phyloP scores from a whole-genome alignment of 2,797 vertebrate species.

The Sebastes trivittatus region DNA sequence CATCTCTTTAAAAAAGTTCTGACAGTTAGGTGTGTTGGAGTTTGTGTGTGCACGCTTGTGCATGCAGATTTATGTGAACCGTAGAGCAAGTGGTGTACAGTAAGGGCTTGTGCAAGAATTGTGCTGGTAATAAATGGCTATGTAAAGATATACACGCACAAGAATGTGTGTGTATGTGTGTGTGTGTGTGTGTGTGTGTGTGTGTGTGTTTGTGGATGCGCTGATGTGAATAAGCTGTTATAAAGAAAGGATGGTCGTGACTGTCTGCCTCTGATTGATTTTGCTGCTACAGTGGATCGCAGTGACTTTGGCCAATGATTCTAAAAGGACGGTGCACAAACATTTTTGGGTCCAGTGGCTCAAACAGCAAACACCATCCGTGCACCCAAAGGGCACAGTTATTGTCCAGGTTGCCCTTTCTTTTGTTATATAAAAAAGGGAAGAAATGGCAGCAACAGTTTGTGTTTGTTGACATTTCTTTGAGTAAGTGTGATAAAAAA shows the following conservation, averaged over 20 bases:
- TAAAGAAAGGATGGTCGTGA: neutral
- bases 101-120: neutral
- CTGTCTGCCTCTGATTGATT: constrained; percentile 45
- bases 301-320: constrained; percentile 16
- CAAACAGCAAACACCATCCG: constrained; percentile 24
- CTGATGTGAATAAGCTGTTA: neutral
- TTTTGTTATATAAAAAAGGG: neutral
- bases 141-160: neutral
- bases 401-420: neutral
- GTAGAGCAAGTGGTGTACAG: neutral
- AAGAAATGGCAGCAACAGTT: neutral
- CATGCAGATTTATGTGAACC: neutral
- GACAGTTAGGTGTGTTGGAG: neutral
- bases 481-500: neutral
- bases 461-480: neutral
- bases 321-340: constrained; percentile 5
- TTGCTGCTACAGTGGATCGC: constrained; percentile 25
- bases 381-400: constrained; percentile 22
- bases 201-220: neutral
- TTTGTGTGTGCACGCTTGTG: neutral
- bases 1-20: neutral
- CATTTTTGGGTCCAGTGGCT: constrained; percentile 35
- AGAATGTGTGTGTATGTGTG: neutral
- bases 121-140: neutral
- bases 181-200: neutral